Evolutionary conservation across 2,797 vertebrate species (phyloP), one percentile per base, ranked within the genome.

Genomic region (Pteropus rufus): DNA sequence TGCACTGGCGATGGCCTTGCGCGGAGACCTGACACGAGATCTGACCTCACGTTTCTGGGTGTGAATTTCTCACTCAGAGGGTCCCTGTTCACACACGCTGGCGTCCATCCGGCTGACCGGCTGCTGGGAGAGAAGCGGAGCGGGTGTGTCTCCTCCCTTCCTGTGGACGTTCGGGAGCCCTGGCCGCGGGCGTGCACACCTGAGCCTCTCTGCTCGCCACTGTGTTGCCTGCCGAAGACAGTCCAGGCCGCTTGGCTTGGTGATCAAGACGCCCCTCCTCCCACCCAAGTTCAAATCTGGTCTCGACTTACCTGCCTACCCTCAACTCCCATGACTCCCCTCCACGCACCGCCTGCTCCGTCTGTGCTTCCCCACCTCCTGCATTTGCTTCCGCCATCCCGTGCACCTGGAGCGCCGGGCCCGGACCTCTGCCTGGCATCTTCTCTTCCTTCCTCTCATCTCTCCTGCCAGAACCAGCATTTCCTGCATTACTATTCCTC

Each of bases 311-410:
- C 49, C 89, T 64, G 23, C 44, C 16, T 29, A 0, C 16, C 56
- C 79, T 54, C 36, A 3, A 0, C 67, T 46, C 54, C 54, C 19
- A 0, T 2, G 10, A 29, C 26, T 24, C 34, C 15, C 26, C 24
- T 36, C 29, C 64, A 26, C 2, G 2, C 34, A 7, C 65, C 0
- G 8, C 4, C 73, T 44, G 31, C 24, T 14, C n/a, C 77, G 0
- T 0, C 0, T 0, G 26, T 36, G 0, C 23, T 9, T 2, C 83
- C 46, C 29, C 29, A 0, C 16, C 21, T 10, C 26, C 12, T 2
- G 56, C 21, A 0, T 41, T 18, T 1, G 29, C 41, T 26, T 54
- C 91, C 4, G 15, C 36, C 12, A 0, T 7, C 34, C 34, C 56
- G 19, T 18, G 39, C 15, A 3, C 46, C 69, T 5, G 41, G 23